Percentiles rank a stretch among this genome's conserved stretches.
phyloP scores from a whole-genome alignment of 2,888 invertebrate genomes.

The Mactromeris polynyma region DNA sequence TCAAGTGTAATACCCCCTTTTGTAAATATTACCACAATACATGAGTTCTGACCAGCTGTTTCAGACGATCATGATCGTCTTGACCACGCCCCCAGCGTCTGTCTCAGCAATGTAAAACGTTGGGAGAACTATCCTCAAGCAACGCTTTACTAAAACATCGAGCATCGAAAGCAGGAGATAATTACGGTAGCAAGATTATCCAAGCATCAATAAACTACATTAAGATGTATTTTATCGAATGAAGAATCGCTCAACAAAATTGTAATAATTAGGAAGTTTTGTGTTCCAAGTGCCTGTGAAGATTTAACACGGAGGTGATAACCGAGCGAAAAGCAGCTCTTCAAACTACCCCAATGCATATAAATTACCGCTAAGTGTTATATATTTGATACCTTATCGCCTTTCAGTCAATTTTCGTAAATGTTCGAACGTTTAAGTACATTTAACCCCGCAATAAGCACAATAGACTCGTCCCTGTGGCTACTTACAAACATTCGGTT shows the following conservation, averaged over 20 bases:
- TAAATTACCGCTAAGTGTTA: background rate
- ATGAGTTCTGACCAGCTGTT: constrained; percentile 55
- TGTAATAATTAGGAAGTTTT: background rate
- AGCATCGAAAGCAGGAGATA: background rate
- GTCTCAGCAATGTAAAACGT: constrained; percentile 10
- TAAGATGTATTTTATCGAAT: constrained; percentile 12
- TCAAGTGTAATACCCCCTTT: constrained; percentile 27
- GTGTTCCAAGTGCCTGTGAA: background rate
- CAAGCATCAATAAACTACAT: constrained; percentile 1
- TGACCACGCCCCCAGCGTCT: constrained; percentile 48
- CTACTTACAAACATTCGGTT: no score
- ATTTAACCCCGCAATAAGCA: no score
- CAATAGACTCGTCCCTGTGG: no score
- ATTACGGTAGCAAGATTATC: background rate
- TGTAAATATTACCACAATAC: constrained; percentile 45
- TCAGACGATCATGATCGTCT: constrained; percentile 33
- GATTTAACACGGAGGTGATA: background rate
- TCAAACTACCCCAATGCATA: background rate
- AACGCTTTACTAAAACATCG: background rate
- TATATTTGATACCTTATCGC: background rate
- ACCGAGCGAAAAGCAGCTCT: background rate
- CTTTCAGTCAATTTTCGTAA: background rate
- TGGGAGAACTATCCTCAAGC: background rate
- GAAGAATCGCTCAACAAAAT: background rate
- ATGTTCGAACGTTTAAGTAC: background rate